Evolutionary conservation across 2,888 invertebrate genomes (phyloP).

Genomic region (Molanna angustata): DNA sequence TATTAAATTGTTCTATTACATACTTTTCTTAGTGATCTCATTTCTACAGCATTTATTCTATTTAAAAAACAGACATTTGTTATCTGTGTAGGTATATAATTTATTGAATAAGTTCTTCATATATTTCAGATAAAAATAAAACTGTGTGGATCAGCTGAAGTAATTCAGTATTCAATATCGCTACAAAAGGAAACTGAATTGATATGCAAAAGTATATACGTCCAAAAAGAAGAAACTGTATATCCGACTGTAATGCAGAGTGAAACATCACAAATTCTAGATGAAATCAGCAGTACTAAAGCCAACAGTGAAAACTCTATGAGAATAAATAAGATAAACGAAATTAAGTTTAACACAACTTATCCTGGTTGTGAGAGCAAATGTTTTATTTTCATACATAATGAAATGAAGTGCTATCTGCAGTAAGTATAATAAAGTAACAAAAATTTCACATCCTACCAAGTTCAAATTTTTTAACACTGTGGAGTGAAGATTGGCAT

Average conservation of each 20-base stretch:
- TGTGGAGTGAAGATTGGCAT: no score
- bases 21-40: no score
- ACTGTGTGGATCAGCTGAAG: constrained; percentile 3
- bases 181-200: constrained; percentile 8
- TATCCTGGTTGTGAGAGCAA: constrained; percentile 50
- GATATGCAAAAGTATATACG: neutral
- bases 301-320: no score
- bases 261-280: neutral
- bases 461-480: no score
- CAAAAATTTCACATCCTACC: no score
- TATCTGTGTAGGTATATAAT: no score
- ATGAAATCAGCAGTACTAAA: no score
- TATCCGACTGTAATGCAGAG: constrained; percentile 5
- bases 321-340: no score
- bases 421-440: no score
- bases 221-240: neutral
- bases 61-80: no score
- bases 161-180: constrained; percentile 8
- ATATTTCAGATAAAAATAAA: constrained; percentile 3
- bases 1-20: no score
- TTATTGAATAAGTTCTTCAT: neutral
- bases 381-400: constrained; percentile 46
- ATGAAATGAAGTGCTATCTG: constrained; percentile 49
- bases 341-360: constrained; percentile 46
- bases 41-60: no score